Conservation (phyloP, 2,888 invertebrate species). For the Drosophila mimetica region DNA sequence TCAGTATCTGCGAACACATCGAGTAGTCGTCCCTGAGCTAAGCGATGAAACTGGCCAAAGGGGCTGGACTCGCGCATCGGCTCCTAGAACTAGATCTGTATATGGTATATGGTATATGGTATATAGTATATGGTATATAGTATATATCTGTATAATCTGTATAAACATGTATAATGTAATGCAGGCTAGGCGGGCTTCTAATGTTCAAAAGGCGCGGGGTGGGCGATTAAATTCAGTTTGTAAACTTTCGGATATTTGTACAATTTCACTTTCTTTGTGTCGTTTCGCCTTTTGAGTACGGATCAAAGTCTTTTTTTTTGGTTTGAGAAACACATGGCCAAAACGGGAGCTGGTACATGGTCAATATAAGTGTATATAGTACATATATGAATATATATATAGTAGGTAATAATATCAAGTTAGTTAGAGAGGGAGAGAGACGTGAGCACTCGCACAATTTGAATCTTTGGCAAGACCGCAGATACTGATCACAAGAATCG, state of each 20-base stretch:
- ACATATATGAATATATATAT: conserved; percentile 16
- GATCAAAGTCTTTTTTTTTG: conserved; percentile 42
- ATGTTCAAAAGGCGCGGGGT: conserved; percentile 50
- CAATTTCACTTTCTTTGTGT: conserved; percentile 39
- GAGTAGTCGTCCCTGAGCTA: conserved; percentile 40
- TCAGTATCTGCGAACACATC: conserved; percentile 37
- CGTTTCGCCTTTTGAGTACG: conserved; percentile 17
- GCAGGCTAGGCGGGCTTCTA: conserved; percentile 58
- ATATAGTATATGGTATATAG: conserved; percentile 6
- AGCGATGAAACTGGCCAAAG: conserved; percentile 24
- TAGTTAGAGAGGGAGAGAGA: conserved; percentile 25
- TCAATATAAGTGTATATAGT: neutral
- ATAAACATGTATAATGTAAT: conserved; percentile 49
- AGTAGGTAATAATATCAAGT: conserved; percentile 21
- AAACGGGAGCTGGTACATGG: conserved; percentile 38
- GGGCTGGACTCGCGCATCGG: conserved; percentile 9
- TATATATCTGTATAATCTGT: conserved; percentile 23
- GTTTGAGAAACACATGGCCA: conserved; percentile 43
- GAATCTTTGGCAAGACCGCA: conserved; percentile 75
- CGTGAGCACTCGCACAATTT: conserved; percentile 44
- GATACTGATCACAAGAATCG: conserved; percentile 72
- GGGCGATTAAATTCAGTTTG: conserved; percentile 32
- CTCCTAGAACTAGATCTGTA: conserved; percentile 13
- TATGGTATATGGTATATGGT: conserved; percentile 7
- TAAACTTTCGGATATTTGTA: conserved; percentile 24